Evolutionary conservation across 2,113 vertebrate genomes (phyloP), one percentile per base, ranked within the genome.

Genomic region (Piprites chloris): DNA sequence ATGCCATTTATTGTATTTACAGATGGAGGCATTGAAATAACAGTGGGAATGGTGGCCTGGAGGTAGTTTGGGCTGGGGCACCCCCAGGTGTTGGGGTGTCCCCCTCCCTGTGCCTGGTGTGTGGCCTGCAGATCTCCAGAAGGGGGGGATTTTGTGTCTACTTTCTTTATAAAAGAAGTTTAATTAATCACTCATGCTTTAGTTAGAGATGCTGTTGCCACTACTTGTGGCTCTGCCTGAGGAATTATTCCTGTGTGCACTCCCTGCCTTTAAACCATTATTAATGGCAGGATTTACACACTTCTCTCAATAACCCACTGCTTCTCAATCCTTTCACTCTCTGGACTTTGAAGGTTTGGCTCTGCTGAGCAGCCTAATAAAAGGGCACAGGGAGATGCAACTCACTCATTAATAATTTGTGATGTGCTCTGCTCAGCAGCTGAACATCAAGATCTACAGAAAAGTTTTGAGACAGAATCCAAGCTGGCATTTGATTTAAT

Each of bases 391-490:
- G 76, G 81, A 91, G 80, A 84, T 65, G 59, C 42, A 65, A 82
- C 73, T 91, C 56, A 32, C 85, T 50, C 44, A 39, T 87, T 89
- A 77, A 74, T 91, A 69, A 77, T 49, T 90, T 42, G 85, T 49
- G 68, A 47, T 85, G 79, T 35, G 80, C 67, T 86, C 73, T 42
- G 65, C 75, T 89, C 75, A 80, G 59, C 35, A 18, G 46, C 73
- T 58, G 35, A 83, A 88, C 75, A 79, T 62, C 73, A 50, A 62
- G 50, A 80, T 55, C 87, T 67, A 23, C 44, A 47, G 85, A 46
- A 79, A 87, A 65, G 75, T 89, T 81, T 61, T 55, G 63, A 50
- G 42, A n/a, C 52, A 55, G 58, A 65, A 47, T 24, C 41, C 67
- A 49, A 53, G 83, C 86, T 74, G 73, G 33, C 53, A 1, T 41